phyloP scores from a whole-genome alignment of 2,113 vertebrate species.

The Donacobius atricapilla region DNA sequence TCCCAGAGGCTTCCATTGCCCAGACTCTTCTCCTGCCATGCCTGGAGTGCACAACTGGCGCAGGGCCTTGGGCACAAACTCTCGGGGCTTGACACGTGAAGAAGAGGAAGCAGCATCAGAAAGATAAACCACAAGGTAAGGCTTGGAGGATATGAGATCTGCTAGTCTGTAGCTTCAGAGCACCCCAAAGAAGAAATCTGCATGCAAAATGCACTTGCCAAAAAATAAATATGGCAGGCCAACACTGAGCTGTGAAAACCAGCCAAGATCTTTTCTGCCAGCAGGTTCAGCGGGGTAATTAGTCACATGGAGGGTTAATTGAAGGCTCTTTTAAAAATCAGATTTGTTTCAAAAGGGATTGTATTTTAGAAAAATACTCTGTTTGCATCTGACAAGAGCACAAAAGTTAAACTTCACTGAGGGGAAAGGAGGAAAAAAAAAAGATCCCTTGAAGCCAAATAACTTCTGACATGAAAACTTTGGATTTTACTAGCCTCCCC shows the following conservation, averaged over 20 bases:
- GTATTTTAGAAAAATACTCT: neutral
- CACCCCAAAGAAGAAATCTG: constrained; percentile 11
- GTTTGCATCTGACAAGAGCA: neutral
- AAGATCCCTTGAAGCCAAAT: neutral
- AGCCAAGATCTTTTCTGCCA: neutral
- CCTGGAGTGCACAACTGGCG: neutral
- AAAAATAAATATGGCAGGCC: neutral
- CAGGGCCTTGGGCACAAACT: neutral
- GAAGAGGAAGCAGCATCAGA: constrained; percentile 60
- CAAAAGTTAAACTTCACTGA: neutral
- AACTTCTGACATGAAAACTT: neutral
- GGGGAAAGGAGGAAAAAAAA: neutral
- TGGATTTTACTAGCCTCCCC: neutral
- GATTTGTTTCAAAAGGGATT: neutral
- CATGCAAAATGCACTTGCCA: neutral
- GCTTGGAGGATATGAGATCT: constrained; percentile 49
- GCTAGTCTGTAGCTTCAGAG: constrained; percentile 13
- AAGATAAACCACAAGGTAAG: constrained; percentile 68
- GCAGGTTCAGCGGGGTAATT: neutral
- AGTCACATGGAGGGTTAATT: neutral
- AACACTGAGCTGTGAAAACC: neutral
- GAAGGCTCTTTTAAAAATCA: neutral
- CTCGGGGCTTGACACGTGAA: neutral
- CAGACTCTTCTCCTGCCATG: neutral
- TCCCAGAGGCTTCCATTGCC: neutral